phyloP scores from a whole-genome alignment of 2,797 vertebrate species.

The Notamacropus eugenii region DNA sequence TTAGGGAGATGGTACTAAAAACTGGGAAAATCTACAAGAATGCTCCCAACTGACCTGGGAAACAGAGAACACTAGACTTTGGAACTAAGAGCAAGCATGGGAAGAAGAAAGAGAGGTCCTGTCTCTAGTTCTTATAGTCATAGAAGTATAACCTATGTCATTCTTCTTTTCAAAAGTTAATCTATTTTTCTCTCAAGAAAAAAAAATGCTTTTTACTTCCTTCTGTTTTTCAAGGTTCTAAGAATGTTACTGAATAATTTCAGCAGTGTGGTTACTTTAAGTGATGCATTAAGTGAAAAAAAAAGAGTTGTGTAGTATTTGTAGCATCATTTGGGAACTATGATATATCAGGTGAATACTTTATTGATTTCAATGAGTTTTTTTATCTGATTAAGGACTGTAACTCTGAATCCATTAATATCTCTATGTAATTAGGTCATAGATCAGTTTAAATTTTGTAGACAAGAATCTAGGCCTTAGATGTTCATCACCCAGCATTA shows the following conservation, averaged over 20 bases:
- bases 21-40: not conserved
- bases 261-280: not conserved
- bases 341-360: not conserved
- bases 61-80: not conserved
- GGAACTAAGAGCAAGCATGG: not conserved
- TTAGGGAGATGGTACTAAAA: not conserved
- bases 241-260: conserved; percentile 6
- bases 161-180: not conserved
- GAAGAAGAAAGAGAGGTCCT: not conserved
- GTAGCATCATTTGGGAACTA: not conserved
- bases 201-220: not conserved
- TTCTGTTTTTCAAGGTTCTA: not conserved
- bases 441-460: conserved; percentile 67
- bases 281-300: conserved; percentile 1
- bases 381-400: conserved; percentile 40
- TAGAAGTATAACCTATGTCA: not conserved
- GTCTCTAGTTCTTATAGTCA: not conserved
- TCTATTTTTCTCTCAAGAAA: not conserved
- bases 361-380: conserved; percentile 34
- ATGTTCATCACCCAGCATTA: conserved; percentile 70
- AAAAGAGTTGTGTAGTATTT: conserved; percentile 1
- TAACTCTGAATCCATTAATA: conserved; percentile 15
- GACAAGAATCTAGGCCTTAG: conserved; percentile 45
- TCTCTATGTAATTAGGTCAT: conserved; percentile 15
- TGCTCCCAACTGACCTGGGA: not conserved